These are phyloP conservation scores for Spilarctia lutea DNA, from an alignment of 2,888 invertebrate species.

Conservation along the genomic window DNA sequence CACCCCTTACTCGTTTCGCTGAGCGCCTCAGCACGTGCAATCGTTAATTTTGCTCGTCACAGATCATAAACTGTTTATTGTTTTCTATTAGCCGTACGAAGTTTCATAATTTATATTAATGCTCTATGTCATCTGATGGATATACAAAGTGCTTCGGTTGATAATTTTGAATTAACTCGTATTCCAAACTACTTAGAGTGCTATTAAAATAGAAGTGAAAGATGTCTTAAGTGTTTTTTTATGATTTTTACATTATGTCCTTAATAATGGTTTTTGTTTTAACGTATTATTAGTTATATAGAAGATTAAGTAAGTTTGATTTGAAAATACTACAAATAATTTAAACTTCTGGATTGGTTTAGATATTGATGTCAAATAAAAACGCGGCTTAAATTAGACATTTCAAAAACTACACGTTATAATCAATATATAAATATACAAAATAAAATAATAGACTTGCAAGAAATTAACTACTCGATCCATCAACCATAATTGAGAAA, in stretches of 20 bases:
- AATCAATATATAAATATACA: neutral
- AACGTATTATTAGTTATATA: neutral
- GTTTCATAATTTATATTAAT: slow-evolving; percentile 50
- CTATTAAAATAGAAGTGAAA: slow-evolving; percentile 11
- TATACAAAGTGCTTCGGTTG: slow-evolving; percentile 12
- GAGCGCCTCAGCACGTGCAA: slow-evolving; percentile 65
- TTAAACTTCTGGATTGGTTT: neutral
- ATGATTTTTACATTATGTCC: neutral
- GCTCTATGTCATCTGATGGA: slow-evolving; percentile 17
- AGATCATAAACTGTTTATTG: slow-evolving; percentile 78
- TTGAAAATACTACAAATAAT: neutral
- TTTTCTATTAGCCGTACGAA: slow-evolving; percentile 67
- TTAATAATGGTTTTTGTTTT: neutral
- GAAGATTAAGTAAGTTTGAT: neutral
- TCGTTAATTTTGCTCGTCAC: slow-evolving; percentile 77
- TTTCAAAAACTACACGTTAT: neutral
- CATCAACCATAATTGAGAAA: neutral
- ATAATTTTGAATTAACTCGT: neutral
- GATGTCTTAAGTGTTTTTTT: slow-evolving; percentile 7
- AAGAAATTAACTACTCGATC: neutral
- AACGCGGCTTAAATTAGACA: neutral
- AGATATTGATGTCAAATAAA: neutral
- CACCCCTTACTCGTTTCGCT: slow-evolving; percentile 61
- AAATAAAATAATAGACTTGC: neutral
- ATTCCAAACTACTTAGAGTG: neutral